phyloP scores from a whole-genome alignment of 2,113 vertebrate species.

The Tachysurus vachellii region DNA sequence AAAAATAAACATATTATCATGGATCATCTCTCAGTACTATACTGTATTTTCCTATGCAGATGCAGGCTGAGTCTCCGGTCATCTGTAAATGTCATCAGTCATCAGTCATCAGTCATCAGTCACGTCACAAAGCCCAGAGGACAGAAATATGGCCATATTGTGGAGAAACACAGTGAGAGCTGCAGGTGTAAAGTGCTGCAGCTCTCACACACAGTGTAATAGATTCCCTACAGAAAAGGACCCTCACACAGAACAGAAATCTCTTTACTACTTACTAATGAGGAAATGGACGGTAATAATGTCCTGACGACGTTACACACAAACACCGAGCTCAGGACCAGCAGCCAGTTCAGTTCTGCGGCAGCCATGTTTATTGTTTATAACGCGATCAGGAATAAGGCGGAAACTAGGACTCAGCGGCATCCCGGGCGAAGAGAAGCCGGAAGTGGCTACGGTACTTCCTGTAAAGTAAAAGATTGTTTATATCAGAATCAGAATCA shows the following conservation, averaged over 20 bases:
- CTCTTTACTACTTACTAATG: conserved; percentile 67
- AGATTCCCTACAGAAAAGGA: too few species aligned
- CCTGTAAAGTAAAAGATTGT: not conserved
- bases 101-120: too few species aligned
- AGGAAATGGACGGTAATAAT: conserved; percentile 68
- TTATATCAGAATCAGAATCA: not conserved
- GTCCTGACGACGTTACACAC: conserved; percentile 74
- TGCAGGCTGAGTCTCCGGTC: too few species aligned
- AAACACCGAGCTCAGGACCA: conserved; percentile 72
- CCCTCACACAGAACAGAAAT: not conserved
- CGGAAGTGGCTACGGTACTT: not conserved
- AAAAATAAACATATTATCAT: too few species aligned
- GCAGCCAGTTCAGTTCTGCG: conserved; percentile 66
- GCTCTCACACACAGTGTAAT: too few species aligned
- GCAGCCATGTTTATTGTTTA: conserved; percentile 70
- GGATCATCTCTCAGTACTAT: too few species aligned
- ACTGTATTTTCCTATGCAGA: too few species aligned
- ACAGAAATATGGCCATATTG: too few species aligned
- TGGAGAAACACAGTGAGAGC: too few species aligned
- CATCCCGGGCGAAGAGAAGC: not conserved
- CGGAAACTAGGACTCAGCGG: conserved; percentile 68
- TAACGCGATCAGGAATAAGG: conserved; percentile 64
- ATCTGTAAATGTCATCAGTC: too few species aligned
- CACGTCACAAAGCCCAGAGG: too few species aligned
- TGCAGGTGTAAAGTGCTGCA: too few species aligned